Base-by-base conservation (phyloP, 2,888 invertebrate species). In the Polymixis lichenea region DNA sequence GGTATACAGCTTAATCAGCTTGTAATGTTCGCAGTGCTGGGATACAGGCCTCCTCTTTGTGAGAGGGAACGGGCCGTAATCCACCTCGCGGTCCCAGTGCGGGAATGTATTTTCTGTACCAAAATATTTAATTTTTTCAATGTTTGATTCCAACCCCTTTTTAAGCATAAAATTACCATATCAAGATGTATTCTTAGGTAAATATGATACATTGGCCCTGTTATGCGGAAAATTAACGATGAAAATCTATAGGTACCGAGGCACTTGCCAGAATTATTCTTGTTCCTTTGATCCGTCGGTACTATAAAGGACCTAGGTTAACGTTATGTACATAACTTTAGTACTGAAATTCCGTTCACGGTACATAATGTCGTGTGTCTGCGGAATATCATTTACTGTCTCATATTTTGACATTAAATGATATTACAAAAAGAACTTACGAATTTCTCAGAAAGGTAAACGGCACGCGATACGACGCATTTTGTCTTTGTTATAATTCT, bases 361-460 rank as follows among this genome's bases (percentile, higher is more conserved):
- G 65, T 80, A 68, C 55, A 68, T 66, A 73, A 80, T 79, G 56
- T 19, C 72, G 79, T 84, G 70, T 83, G 83, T 79, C 72, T 76
- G 64, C 55, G 19, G 49, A 82, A 77, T 75, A 85, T 80, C 66
- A 78, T 79, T 85, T 78, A 82, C 77, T 13, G 75, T 80, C 81
- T 72, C 72, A 76, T 79, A 77, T 72, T 79, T 79, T 83, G 84
- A 80, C 77, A 82, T 87, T 79, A 77, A 87, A 75, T 81, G 71
- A 85, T 82, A 67, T 69, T 80, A 75, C 83, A 82, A 72, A 83
- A 82, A 85, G 72, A 82, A 69, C 78, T 82, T 83, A 70, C 75
- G 65, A 82, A 85, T 74, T 82, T 72, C 71, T 72, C 22, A 60
- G 53, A 72, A 72, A 85, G 67, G 68, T 62, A 72, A 64, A 71